Percentiles rank a stretch among this genome's conserved stretches.
Evolutionary conservation across 92 coral and sea anemone species (phyloP).

Genomic region (Nematostella vectensis): DNA sequence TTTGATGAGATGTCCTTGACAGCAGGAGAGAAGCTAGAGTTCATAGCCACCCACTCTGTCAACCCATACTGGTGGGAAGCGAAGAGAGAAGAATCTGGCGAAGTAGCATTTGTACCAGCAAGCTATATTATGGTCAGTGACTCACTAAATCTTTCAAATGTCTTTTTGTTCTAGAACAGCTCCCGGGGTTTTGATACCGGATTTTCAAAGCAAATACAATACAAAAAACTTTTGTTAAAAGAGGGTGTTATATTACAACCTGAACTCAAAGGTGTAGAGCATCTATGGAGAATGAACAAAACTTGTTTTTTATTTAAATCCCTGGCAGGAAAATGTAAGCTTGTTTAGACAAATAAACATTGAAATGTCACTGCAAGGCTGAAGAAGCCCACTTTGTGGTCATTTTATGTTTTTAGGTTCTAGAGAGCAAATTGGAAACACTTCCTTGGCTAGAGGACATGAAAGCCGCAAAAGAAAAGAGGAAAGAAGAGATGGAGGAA

Average conservation of each 20-base stretch:
- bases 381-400: slow-evolving; percentile 46
- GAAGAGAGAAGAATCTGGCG: slow-evolving; percentile 35
- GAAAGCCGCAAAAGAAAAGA: slow-evolving; percentile 35
- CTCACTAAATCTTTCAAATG: too few relatives aligned
- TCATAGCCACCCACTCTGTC: slow-evolving; percentile 55
- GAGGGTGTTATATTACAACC: too few relatives aligned
- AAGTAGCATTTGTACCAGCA: slow-evolving; percentile 78
- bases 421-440: slow-evolving; percentile 58
- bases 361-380: neutral
- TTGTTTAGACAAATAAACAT: too few relatives aligned
- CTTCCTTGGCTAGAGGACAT: slow-evolving; percentile 88
- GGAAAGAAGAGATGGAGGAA: slow-evolving; percentile 27
- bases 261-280: too few relatives aligned
- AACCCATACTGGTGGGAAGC: slow-evolving; percentile 95
- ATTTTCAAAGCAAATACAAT: too few relatives aligned
- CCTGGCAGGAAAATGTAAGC: too few relatives aligned
- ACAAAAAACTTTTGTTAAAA: too few relatives aligned
- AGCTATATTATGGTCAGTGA: slow-evolving; percentile 73
- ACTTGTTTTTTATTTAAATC: too few relatives aligned
- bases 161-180: too few relatives aligned
- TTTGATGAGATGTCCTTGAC: slow-evolving; percentile 75
- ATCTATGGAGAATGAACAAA: too few relatives aligned
- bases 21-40: slow-evolving; percentile 71
- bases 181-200: neutral
- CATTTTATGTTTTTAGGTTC: slow-evolving; percentile 36